Conservation (phyloP, 1,140 invertebrate genomes). For the Bombus fervidus region DNA sequence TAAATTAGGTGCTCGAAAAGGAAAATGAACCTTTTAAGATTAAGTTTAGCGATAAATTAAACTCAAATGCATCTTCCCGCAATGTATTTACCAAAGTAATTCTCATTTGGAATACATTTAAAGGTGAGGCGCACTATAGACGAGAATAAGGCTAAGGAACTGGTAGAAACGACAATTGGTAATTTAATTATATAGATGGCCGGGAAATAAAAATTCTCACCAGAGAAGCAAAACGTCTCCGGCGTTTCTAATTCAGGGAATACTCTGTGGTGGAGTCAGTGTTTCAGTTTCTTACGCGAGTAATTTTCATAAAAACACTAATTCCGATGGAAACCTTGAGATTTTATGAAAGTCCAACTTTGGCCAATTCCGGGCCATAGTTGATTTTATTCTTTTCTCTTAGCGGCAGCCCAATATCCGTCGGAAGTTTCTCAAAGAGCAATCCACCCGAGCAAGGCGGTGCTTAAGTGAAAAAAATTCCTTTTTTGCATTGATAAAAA, state of each 20-base stretch:
- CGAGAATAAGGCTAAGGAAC: neutral
- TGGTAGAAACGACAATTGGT: neutral
- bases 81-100: neutral
- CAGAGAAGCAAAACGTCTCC: neutral
- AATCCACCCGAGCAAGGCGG: neutral
- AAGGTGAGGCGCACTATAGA: neutral
- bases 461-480: neutral
- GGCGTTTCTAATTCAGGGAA: neutral
- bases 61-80: neutral
- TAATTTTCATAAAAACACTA: constrained; percentile 21
- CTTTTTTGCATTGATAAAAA: neutral
- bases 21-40: neutral
- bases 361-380: neutral
- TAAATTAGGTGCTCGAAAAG: too few relatives aligned
- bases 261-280: neutral
- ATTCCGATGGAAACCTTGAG: neutral
- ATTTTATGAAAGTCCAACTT: neutral
- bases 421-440: neutral
- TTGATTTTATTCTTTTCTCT: neutral
- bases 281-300: neutral
- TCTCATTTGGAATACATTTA: neutral
- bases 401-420: neutral
- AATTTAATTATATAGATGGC: constrained; percentile 20
- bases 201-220: neutral
- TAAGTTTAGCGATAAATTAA: neutral